Evolutionary conservation across 2,888 invertebrate species (phyloP).

Genomic region (Cryptus viduatorius): DNA sequence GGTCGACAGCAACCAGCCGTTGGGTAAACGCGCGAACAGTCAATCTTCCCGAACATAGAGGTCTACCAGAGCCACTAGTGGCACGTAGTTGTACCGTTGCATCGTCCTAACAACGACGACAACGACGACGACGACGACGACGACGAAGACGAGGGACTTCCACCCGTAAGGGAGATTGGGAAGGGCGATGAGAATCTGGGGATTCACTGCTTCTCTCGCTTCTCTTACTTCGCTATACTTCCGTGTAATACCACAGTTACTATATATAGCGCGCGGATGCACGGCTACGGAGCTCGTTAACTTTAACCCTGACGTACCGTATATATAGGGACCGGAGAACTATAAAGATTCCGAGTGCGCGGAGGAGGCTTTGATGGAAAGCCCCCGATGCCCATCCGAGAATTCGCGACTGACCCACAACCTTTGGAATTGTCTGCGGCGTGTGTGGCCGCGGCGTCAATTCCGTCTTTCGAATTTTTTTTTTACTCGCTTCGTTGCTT

Average conservation of each 20-base stretch:
- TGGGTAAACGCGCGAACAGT: constrained; percentile 51
- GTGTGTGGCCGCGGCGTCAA: neutral
- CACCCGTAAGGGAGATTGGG: neutral
- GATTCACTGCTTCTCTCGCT: neutral
- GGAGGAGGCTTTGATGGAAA: constrained; percentile 39
- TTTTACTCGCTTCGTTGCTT: constrained; percentile 33
- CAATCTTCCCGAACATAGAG: constrained; percentile 47
- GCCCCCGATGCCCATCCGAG: constrained; percentile 31
- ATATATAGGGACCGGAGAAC: constrained; percentile 8
- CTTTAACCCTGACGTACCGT: constrained; percentile 36
- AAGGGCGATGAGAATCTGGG: constrained; percentile 28
- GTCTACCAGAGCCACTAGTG: neutral
- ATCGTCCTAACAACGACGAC: constrained; percentile 8
- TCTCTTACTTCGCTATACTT: constrained; percentile 9
- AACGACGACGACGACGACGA: constrained; percentile 10
- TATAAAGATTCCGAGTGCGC: constrained; percentile 46
- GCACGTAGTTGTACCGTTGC: neutral
- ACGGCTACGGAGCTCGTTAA: constrained; percentile 31
- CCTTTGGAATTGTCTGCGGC: constrained; percentile 41
- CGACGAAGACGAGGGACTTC: neutral
- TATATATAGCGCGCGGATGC: neutral
- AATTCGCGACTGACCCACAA: constrained; percentile 50
- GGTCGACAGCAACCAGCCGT: constrained; percentile 31
- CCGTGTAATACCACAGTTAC: neutral
- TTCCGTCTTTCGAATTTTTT: neutral